Evolutionary conservation across 2,888 invertebrate genomes (phyloP).

Genomic region (Seira musarum): DNA sequence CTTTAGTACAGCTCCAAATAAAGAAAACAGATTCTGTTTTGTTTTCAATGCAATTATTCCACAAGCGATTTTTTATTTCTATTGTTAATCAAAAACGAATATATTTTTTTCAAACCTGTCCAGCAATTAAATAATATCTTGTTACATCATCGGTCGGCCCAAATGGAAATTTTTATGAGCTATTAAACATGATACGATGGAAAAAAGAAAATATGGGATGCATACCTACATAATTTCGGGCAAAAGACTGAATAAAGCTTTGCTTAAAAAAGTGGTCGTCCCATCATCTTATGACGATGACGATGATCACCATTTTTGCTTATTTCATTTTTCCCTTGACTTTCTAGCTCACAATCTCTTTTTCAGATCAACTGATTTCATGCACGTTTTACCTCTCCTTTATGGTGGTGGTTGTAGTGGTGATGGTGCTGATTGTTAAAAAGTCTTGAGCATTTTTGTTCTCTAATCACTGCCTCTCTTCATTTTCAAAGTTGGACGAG

Average conservation of each 20-base stretch:
- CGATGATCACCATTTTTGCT: background rate
- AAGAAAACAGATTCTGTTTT: background rate
- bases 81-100: constrained; percentile 58
- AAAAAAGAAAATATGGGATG: constrained; percentile 34
- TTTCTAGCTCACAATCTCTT: background rate
- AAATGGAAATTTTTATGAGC: constrained; percentile 62
- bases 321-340: background rate
- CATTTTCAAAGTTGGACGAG: constrained; percentile 14
- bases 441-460: constrained; percentile 57
- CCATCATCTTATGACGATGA: constrained; percentile 2
- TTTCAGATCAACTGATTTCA: background rate
- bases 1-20: background rate
- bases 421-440: constrained; percentile 43
- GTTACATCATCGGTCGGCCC: constrained; percentile 57
- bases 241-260: constrained; percentile 2
- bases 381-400: background rate
- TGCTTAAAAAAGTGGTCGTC: background rate
- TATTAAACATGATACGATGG: constrained; percentile 60
- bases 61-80: constrained; percentile 43
- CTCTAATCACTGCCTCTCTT: constrained; percentile 53
- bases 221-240: constrained; percentile 37
- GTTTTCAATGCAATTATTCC: background rate
- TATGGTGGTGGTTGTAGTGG: constrained; percentile 24
- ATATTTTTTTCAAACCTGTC: constrained; percentile 50
- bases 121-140: constrained; percentile 65